Percentiles rank a stretch among this genome's conserved stretches.
Conservation (phyloP, 2,888 invertebrate genomes). For the Aporophyla lueneburgensis region DNA sequence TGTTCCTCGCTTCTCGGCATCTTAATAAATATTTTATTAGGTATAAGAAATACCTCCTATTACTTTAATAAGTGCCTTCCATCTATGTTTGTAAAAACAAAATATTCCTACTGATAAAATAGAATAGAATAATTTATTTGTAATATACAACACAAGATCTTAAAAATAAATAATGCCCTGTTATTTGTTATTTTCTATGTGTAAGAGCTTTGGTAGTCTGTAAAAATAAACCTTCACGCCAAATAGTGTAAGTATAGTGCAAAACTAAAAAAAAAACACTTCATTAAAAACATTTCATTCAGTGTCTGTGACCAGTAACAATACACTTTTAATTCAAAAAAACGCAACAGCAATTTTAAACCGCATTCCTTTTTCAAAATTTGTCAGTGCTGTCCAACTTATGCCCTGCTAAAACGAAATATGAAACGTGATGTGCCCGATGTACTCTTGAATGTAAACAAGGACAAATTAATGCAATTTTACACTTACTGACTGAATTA, state of each 20-base stretch:
- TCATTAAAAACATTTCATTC: neutral
- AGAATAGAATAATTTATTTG: too few relatives aligned
- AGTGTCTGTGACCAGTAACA: neutral
- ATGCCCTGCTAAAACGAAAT: constrained; percentile 7
- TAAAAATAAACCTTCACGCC: neutral
- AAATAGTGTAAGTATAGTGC: neutral
- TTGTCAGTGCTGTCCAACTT: constrained; percentile 27
- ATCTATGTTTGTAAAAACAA: neutral
- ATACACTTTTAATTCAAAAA: neutral
- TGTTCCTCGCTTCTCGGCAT: neutral
- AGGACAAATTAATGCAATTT: constrained; percentile 67
- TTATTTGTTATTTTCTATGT: too few relatives aligned
- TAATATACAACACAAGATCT: too few relatives aligned
- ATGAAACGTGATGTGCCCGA: constrained; percentile 16
- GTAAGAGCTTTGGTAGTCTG: neutral
- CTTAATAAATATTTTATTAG: constrained; percentile 36
- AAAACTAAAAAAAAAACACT: neutral
- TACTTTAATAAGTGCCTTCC: neutral
- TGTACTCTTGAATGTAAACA: constrained; percentile 51
- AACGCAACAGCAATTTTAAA: neutral
- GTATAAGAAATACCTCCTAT: constrained; percentile 1
- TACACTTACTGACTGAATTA: constrained; percentile 61
- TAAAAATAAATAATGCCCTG: too few relatives aligned
- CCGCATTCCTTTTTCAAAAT: constrained; percentile 4
- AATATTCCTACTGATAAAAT: neutral